Evolutionary conservation across 1,140 invertebrate genomes (phyloP), one percentile per base, ranked within the genome.

Genomic region (Episyrphus balteatus): DNA sequence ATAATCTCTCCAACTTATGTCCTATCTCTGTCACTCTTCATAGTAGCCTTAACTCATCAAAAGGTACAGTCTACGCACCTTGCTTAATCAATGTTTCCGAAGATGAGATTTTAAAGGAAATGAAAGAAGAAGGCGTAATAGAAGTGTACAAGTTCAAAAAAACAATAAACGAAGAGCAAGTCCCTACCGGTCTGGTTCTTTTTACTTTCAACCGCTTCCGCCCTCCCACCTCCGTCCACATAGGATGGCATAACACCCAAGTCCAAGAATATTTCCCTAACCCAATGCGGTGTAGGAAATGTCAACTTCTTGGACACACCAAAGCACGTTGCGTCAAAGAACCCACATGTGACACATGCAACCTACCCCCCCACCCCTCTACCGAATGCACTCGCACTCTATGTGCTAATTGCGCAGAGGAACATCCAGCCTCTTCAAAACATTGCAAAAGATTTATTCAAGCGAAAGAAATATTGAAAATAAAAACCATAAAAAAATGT

Each of bases 21-120:
- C 21, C 8, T 5, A 26, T 26, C 3, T 5, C 21, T 8, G 21
- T 26, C 8, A 5, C 21, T 8, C 21, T 26, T 8, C 21, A 26
- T 26, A 26, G 8, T 8, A 3, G 8, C 3, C 32, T 44, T n/a
- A 44, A 44, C 31, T 34, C 33, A 32, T 14, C 43, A 15, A 44
- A 44, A 18, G 43, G 43, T 14, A 44, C 43, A 5, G 19, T 44
- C 10, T 44, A 34, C 15, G 43, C 43, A 15, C 43, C 43, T 8
- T 44, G 19, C 17, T 36, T 37, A 37, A 37, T 17, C 10, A 32
- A 44, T 32, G 19, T 44, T 13, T 13, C 43, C 7, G 43, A 44
- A 33, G 30, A 44, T 3, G 43, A 44, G 14, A 44, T 44, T 17
- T 12, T 37, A 5, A 6, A 17, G 6, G 36, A 37, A 11, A n/a